Conservation (phyloP, 2,113 vertebrate genomes). For the Periophthalmodon schlosseri region DNA sequence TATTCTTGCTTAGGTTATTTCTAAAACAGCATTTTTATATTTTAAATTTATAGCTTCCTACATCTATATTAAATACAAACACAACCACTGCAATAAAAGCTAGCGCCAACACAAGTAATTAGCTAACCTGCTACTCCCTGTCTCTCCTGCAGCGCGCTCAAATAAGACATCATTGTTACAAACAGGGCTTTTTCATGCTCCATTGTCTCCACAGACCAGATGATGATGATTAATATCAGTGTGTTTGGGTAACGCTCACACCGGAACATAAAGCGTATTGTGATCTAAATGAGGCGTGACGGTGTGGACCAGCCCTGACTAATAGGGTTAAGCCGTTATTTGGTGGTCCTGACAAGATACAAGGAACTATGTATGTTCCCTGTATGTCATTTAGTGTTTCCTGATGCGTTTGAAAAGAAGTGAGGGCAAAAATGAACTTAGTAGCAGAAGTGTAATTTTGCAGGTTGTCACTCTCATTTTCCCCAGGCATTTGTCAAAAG, state of each 20-base stretch:
- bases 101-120: neutral
- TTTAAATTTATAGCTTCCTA: neutral
- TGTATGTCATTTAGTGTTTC: neutral
- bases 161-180: conserved; percentile 50
- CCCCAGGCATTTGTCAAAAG: neutral
- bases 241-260: conserved; percentile 38
- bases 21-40: no score
- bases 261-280: conserved; percentile 53
- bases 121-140: neutral
- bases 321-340: conserved; percentile 49
- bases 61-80: neutral
- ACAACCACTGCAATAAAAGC: neutral
- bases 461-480: neutral
- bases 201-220: conserved; percentile 27
- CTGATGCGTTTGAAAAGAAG: neutral
- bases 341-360: conserved; percentile 8
- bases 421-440: neutral
- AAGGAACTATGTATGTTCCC: neutral
- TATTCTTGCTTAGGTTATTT: no score
- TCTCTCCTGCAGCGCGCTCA: conserved; percentile 30
- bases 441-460: neutral
- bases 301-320: conserved; percentile 54
- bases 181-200: conserved; percentile 8
- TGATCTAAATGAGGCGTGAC: conserved; percentile 62
- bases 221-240: conserved; percentile 62